Base-by-base conservation (phyloP, 2,797 vertebrate species). In the Bucorvus abyssinicus region DNA sequence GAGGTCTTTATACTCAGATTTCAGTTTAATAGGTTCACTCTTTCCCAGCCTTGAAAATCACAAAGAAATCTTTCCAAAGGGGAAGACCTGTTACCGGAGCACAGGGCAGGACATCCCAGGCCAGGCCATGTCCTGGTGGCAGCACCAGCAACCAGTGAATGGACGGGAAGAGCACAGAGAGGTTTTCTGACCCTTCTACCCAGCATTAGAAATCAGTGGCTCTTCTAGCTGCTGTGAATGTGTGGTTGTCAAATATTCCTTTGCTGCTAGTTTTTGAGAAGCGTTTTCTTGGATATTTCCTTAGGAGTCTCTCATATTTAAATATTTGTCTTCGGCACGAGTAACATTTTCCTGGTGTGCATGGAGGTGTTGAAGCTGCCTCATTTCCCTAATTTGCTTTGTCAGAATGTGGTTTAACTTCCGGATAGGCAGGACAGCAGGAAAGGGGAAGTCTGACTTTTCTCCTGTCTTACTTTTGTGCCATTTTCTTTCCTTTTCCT, bases 381-480 rank as follows among this genome's bases (percentile, higher is more conserved):
- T 78, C 18, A 2, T 67, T 86, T 61, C 74, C 60, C 12, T 65
- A 19, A 59, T 55, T 59, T 61, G 52, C 70, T 91, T 59, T 84
- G 42, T 68, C 71, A 44, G 2, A 64, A 30, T 14, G 42, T 59
- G 64, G 49, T 81, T 84, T 90, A 34, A 47, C 40, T 90, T 84
- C 68, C 45, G 42, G 65, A 42, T 21, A 29, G 59, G 34, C 50
- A 68, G n/a, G 65, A 30, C 45, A 76, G 81, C 52, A 56, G 89
- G 80, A 87, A 91, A 93, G 45, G 84, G 83, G 82, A 80, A 93
- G 76, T 59, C 81, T 89, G 81, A 15, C 32, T 13, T 49, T 80
- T 64, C 55, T 84, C 12, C 84, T 56, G 14, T 67, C 81, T 75
- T 67, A 47, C 26, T 94, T 88, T 85, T 74, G 80, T 82, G 59